Evolutionary conservation across 2,888 invertebrate species (phyloP), one percentile per base, ranked within the genome.

Genomic region (Craniophora ligustri): DNA sequence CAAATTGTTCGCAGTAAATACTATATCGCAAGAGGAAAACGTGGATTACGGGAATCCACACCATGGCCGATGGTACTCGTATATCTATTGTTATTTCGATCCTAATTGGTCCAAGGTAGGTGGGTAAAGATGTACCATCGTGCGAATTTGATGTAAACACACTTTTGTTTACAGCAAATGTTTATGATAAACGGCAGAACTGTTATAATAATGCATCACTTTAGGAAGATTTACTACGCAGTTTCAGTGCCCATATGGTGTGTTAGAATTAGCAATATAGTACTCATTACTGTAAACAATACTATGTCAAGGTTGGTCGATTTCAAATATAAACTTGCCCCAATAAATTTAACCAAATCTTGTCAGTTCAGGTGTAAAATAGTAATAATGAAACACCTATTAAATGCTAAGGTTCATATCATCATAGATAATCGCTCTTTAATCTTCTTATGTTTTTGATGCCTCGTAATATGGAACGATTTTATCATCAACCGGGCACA

Each of bases 21-120:
- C 23, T 40, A 32, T 55, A 66, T 58, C 35, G 10, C 1, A 44
- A 0, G 19, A 71, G 69, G 69, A 69, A 69, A 69, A 69, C 55
- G 5, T 16, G 35, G 31, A 15, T 41, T 38, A 53, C 26, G 51
- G 71, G 62, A 62, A 62, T 58, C 26, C 28, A 61, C 67, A 48
- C 21, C 18, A 16, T 18, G 39, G 32, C 26, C 19, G 14, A 15
- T 32, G 5, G 11, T 11, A 32, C 31, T 8, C n/a, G 26, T 16
- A 11, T 35, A 49, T 39, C 26, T 34, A 23, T 28, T 38, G 49
- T 57, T 66, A 50, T 60, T 57, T 53, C 4, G 53, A 45, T 57
- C 8, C 15, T 34, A 59, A 64, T 69, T 55, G 56, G 39, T 34
- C 14, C n/a, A 50, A 50, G 26, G n/a, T n/a, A 32, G 39, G 21